Evolutionary conservation across 2,113 vertebrate genomes (phyloP).

Genomic region (Notiomystis cincta): DNA sequence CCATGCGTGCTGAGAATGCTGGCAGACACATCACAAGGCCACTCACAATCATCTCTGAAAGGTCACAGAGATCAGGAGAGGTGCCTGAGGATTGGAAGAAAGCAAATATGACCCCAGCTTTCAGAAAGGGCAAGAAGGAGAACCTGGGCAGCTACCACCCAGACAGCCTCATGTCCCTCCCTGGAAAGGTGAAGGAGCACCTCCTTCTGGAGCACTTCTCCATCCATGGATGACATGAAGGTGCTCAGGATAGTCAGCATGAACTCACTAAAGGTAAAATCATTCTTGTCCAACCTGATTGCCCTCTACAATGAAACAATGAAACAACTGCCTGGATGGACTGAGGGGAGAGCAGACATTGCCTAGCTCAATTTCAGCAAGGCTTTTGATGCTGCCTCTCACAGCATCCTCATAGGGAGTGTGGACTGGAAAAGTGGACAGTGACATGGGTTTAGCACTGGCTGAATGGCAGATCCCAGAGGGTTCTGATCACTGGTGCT

Average conservation of each 20-base stretch:
- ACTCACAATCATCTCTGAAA: neutral
- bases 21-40: neutral
- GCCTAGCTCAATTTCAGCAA: fast-evolving
- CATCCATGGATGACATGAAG: neutral
- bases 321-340: neutral
- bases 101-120: neutral
- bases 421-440: neutral
- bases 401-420: neutral
- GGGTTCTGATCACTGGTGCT: fast-evolving
- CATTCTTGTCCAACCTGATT: neutral
- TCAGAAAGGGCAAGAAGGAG: neutral
- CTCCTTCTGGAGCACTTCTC: neutral
- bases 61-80: neutral
- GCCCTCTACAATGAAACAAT: neutral
- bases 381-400: neutral
- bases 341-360: neutral
- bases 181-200: neutral
- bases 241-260: neutral
- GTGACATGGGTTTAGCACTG: neutral
- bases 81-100: neutral
- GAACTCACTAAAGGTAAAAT: neutral
- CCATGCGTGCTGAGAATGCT: neutral
- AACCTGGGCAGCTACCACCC: neutral
- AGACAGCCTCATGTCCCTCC: neutral
- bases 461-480: neutral